These are phyloP conservation scores for Paramisgurnus dabryanus DNA, from an alignment of 2,113 vertebrate species.

Conservation along the genomic window DNA sequence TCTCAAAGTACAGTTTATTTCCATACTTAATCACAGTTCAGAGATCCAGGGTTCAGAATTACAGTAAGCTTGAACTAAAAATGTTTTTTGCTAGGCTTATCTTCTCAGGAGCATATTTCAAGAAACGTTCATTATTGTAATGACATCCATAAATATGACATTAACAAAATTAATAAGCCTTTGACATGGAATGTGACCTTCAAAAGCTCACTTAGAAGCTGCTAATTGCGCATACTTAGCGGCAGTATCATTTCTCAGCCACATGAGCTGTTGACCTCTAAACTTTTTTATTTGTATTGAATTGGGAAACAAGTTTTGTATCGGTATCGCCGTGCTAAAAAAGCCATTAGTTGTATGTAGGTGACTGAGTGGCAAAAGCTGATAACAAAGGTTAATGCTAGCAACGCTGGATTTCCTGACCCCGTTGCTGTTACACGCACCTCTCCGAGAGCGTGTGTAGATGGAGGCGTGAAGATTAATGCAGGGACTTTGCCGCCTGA, in stretches of 20 bases:
- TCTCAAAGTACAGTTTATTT: constrained; percentile 39
- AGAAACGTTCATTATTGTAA: neutral
- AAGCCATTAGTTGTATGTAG: neutral
- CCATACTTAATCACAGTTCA: constrained; percentile 32
- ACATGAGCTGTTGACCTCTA: constrained; percentile 27
- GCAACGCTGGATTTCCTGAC: constrained; percentile 42
- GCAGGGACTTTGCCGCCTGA: constrained; percentile 36
- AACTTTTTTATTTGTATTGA: neutral
- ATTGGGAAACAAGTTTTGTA: neutral
- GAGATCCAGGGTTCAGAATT: neutral
- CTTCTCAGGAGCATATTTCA: neutral
- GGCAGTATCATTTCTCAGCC: neutral
- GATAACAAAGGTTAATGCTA: constrained; percentile 51
- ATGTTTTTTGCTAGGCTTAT: constrained; percentile 4
- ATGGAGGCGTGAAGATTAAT: constrained; percentile 55
- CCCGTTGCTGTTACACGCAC: constrained; percentile 23
- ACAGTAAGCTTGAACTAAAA: neutral
- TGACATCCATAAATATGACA: constrained; percentile 22
- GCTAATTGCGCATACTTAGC: constrained; percentile 44
- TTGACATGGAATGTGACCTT: constrained; percentile 44
- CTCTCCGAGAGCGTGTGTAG: neutral
- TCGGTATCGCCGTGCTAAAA: neutral
- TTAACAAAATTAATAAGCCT: constrained; percentile 15
- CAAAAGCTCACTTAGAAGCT: constrained; percentile 28
- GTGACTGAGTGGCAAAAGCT: constrained; percentile 21